Conservation (phyloP, 2,888 invertebrate species). For the Aphidius colemani region DNA sequence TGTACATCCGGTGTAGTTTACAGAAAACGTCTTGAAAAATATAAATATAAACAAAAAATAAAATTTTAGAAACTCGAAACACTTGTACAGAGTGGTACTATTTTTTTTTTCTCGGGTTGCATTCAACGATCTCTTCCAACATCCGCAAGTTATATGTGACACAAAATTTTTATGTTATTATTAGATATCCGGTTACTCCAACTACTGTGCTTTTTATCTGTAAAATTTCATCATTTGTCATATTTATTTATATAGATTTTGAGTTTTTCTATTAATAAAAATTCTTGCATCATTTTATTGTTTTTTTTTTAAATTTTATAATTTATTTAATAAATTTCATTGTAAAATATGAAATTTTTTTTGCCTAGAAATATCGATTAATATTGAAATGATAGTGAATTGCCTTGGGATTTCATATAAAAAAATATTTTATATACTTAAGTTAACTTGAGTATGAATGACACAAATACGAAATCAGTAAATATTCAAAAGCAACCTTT, state of each 20-base stretch:
- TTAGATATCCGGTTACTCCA: constrained; percentile 15
- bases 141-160: constrained; percentile 5
- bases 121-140: constrained; percentile 7
- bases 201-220: neutral
- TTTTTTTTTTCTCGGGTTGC: neutral
- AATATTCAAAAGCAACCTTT: too few relatives aligned
- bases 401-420: too few relatives aligned
- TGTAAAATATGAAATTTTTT: neutral
- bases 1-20: constrained; percentile 14
- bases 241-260: too few relatives aligned
- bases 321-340: neutral
- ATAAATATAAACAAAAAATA: constrained; percentile 2
- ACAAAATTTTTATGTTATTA: constrained; percentile 7
- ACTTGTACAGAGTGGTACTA: neutral
- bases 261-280: too few relatives aligned
- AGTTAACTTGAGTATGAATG: too few relatives aligned
- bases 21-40: neutral
- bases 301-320: neutral
- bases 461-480: too few relatives aligned
- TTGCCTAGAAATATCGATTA: neutral
- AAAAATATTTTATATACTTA: too few relatives aligned
- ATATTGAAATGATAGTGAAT: neutral
- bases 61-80: neutral
- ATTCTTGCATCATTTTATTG: constrained; percentile 2
- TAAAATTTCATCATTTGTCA: neutral